These are phyloP conservation scores for Leptinotarsa defecta DNA, from an alignment of 1,140 invertebrate species.

Conservation along the genomic window DNA sequence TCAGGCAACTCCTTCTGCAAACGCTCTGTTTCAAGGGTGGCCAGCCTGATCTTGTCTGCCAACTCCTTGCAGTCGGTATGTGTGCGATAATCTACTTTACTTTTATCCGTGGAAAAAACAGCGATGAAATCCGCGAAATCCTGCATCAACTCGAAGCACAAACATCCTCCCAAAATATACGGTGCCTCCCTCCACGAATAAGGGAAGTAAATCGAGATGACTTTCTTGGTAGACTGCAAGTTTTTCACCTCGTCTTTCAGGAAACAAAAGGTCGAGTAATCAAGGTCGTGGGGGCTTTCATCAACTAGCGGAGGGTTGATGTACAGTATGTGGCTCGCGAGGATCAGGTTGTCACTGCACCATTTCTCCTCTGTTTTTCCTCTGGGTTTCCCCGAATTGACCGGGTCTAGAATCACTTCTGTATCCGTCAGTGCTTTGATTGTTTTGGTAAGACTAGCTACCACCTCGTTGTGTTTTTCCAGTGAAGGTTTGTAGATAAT, in stretches of 20 bases:
- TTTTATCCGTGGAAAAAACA: slow-evolving; percentile 31
- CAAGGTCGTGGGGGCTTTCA: slow-evolving; percentile 30
- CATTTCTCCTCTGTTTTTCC: slow-evolving; percentile 20
- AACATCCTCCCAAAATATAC: slow-evolving; percentile 29
- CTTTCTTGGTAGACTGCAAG: slow-evolving; percentile 21
- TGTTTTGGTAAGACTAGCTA: slow-evolving; percentile 30
- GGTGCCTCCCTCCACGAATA: slow-evolving; percentile 40
- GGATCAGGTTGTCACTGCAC: slow-evolving; percentile 31
- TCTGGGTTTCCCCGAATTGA: slow-evolving; percentile 28
- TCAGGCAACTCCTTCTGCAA: slow-evolving; percentile 33
- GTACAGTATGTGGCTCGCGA: slow-evolving; percentile 40
- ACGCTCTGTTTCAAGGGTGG: slow-evolving; percentile 33
- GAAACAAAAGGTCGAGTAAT: slow-evolving; percentile 32
- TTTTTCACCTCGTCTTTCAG: slow-evolving; percentile 35
- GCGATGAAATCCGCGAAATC: slow-evolving; percentile 38
- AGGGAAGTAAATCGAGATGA: slow-evolving; percentile 33
- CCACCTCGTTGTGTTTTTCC: slow-evolving; percentile 41
- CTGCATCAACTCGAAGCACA: slow-evolving; percentile 38
- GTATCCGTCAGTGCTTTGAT: slow-evolving; percentile 31
- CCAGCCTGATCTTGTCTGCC: slow-evolving; percentile 26
- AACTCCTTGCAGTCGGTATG: slow-evolving; percentile 31
- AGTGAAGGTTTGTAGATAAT: slow-evolving; percentile 39
- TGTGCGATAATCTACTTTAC: slow-evolving; percentile 25
- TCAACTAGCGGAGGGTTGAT: slow-evolving; percentile 34
- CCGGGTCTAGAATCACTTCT: slow-evolving; percentile 26